Evolutionary conservation across 2,888 invertebrate species (phyloP).

Genomic region (Elysia crispata): DNA sequence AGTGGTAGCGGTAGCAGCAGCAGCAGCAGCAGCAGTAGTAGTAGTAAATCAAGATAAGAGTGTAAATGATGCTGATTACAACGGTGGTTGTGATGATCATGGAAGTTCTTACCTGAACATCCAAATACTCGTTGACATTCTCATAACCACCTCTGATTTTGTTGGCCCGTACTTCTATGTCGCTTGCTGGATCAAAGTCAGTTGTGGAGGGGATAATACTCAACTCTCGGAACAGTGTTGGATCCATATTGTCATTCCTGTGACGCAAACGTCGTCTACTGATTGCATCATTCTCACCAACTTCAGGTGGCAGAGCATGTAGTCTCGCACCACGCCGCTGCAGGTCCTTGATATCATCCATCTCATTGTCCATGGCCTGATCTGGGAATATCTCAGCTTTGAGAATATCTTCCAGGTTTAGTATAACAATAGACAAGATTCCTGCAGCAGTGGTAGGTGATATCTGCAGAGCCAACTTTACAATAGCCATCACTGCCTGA

Average conservation of each 20-base stretch:
- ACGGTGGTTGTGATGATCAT: too few species aligned
- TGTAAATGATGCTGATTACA: too few species aligned
- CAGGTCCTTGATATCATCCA: background rate
- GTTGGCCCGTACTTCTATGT: conserved; percentile 81
- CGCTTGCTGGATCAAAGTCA: conserved; percentile 64
- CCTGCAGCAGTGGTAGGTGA: conserved; percentile 36
- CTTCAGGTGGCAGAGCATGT: background rate
- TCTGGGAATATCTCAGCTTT: background rate
- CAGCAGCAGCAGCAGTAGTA: background rate
- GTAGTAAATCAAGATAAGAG: too few species aligned
- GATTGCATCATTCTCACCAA: background rate
- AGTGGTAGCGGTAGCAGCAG: background rate
- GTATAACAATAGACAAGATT: background rate
- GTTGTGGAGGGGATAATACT: conserved; percentile 74
- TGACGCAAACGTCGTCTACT: background rate
- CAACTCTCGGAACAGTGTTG: conserved; percentile 78
- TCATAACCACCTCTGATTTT: conserved; percentile 83
- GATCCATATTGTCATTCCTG: conserved; percentile 51
- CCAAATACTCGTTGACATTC: conserved; percentile 85
- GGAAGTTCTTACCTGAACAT: conserved; percentile 80
- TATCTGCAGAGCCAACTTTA: conserved; percentile 10
- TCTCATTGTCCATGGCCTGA: background rate
- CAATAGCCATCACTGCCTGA: background rate
- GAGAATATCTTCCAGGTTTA: conserved; percentile 3
- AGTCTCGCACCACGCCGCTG: background rate